Conservation (phyloP, 2,113 vertebrate genomes). For the Campylomormyrus numenius region DNA sequence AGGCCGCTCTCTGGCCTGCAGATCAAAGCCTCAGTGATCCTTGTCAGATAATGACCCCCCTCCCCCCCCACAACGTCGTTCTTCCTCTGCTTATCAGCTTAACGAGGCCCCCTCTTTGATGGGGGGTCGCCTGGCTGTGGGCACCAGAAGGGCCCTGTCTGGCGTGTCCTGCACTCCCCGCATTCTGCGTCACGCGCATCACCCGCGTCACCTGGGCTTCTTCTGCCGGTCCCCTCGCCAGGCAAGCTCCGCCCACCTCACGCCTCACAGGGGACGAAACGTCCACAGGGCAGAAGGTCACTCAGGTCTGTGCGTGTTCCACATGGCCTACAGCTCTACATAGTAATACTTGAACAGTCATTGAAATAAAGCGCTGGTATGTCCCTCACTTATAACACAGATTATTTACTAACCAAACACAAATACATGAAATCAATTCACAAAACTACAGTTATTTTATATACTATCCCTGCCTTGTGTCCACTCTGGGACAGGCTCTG, state of each 20-base stretch:
- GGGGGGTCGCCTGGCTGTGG: slow-evolving; percentile 49
- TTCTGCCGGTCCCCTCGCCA: neutral
- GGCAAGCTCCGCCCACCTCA: neutral
- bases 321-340: neutral
- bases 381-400: neutral
- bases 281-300: neutral
- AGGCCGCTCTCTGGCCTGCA: slow-evolving; percentile 51
- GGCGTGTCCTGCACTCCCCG: neutral
- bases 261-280: neutral
- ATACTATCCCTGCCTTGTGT: neutral
- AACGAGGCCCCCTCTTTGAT: slow-evolving; percentile 42
- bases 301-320: neutral
- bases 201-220: neutral
- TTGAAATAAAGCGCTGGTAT: neutral
- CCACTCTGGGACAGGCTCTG: neutral
- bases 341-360: neutral
- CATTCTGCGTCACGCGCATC: neutral
- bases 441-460: neutral
- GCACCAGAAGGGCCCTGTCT: slow-evolving; percentile 20
- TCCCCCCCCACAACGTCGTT: slow-evolving; percentile 49
- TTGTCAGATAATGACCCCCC: slow-evolving; percentile 63
- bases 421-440: neutral
- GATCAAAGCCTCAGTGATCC: slow-evolving; percentile 64
- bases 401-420: neutral
- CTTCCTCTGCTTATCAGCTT: slow-evolving; percentile 62